Evolutionary conservation across 2,888 invertebrate species (phyloP).

Genomic region (Acleris cristana): DNA sequence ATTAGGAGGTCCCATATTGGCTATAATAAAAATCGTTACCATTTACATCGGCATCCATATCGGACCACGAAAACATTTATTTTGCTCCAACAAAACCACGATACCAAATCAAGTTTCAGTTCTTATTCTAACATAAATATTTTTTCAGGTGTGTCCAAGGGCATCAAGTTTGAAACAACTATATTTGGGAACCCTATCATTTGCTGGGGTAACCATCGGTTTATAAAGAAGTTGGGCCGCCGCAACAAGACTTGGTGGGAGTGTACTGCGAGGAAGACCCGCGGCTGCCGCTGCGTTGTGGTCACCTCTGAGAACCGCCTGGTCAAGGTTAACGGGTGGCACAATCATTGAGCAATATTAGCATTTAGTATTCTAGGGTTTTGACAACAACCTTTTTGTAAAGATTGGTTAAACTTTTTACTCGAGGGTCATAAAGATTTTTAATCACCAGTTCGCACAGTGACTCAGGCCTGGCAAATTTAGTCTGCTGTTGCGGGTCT

Average conservation of each 20-base stretch:
- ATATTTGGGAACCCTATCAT: constrained; percentile 71
- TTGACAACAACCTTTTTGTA: neutral
- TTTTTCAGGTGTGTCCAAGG: constrained; percentile 35
- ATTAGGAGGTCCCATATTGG: too few species aligned
- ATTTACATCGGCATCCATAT: too few species aligned
- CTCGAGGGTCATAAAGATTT: too few species aligned
- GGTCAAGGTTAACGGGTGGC: constrained; percentile 70
- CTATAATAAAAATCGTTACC: too few species aligned
- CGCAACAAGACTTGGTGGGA: constrained; percentile 75
- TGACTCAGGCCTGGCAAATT: too few species aligned
- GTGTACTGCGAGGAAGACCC: constrained; percentile 65
- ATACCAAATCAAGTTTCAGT: neutral
- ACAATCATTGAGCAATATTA: constrained; percentile 57
- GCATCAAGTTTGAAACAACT: constrained; percentile 62
- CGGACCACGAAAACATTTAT: too few species aligned
- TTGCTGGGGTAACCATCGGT: constrained; percentile 72
- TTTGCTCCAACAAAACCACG: too few species aligned
- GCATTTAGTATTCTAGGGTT: neutral
- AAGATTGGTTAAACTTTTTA: too few species aligned
- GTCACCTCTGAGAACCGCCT: constrained; percentile 67
- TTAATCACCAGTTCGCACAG: too few species aligned
- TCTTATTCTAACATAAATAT: neutral
- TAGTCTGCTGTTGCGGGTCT: too few species aligned
- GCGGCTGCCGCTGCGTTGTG: constrained; percentile 66
- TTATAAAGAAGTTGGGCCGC: constrained; percentile 66